These are phyloP conservation scores for Rafetus swinhoei DNA, from an alignment of 2,113 vertebrate species.

Conservation along the genomic window DNA sequence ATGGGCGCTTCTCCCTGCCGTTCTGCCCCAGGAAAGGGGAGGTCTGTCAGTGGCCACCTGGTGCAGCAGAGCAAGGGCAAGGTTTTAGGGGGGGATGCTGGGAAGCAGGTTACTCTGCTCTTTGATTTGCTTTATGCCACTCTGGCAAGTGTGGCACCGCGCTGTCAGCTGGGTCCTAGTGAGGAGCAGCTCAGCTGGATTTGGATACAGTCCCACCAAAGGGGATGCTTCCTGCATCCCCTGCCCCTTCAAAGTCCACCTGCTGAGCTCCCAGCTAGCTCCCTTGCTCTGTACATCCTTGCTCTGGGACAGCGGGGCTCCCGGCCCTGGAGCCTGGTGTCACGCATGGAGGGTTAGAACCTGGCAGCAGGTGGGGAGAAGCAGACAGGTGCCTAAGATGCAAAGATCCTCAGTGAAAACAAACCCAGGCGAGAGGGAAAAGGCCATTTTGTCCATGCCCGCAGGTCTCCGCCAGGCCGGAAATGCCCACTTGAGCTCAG, in stretches of 20 bases:
- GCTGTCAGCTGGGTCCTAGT: background rate
- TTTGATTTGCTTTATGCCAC: background rate
- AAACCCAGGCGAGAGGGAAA: background rate
- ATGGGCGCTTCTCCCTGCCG: background rate
- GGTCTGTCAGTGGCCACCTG: background rate
- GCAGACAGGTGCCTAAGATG: background rate
- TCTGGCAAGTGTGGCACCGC: background rate
- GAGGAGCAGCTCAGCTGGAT: background rate
- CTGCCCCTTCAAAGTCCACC: background rate
- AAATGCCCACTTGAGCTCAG: accelerated
- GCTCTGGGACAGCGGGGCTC: background rate
- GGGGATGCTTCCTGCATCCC: accelerated
- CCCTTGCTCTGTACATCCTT: accelerated
- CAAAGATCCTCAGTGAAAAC: background rate
- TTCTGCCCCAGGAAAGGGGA: background rate
- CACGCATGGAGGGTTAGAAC: accelerated
- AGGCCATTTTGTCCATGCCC: accelerated
- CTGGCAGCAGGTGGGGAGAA: background rate
- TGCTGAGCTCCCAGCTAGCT: background rate
- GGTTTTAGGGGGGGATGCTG: background rate
- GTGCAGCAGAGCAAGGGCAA: background rate
- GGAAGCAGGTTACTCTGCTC: background rate
- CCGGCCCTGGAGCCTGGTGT: accelerated
- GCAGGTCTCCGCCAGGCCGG: accelerated
- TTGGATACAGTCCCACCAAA: accelerated